Evolutionary conservation across 1,140 invertebrate genomes (phyloP), one percentile per base, ranked within the genome.

Genomic region (Zophobas atratus): DNA sequence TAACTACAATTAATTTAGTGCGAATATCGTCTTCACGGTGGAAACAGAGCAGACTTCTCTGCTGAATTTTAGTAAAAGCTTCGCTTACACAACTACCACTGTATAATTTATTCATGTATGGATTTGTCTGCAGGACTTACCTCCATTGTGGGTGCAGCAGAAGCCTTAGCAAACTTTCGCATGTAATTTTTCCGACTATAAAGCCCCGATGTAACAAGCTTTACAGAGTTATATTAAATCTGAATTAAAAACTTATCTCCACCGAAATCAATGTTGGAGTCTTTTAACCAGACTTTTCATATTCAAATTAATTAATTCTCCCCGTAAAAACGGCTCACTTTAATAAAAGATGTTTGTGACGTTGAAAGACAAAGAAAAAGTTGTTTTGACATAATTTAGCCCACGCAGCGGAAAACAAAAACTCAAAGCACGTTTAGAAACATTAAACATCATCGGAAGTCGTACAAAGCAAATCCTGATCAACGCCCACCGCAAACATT

Each of bases 401-500:
- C 49, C 49, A 51, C 49, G 49, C 49, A 4, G 6, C 43, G 6
- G 6, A 46, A 51, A 51, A 51, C 2, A 51, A 51, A 4, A 2
- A 5, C 20, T 51, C 3, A 4, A 8, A 46, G 43, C 49, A 51
- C 2, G n/a, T 20, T 51, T 20, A 20, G n/a, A 2, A 5, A 20
- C n/a, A 6, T 4, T 4, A 20, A 51, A 20, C 49, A 51, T 20
- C 49, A 51, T 51, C 49, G 49, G 49, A 51, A 51, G n/a, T 51
- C 6, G 6, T 51, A 51, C 49, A 51, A 51, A 51, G 20, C 20
- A 57, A 57, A 57, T 57, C 20, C 49, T 53, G 49, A 53, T 53
- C 20, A n/a, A 51, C 55, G 33, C 55, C 1, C 33, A 57, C 34
- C 32, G 35, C 35, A 35, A 51, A 51, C 4, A 20, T 51, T 51